Conservation (phyloP, 2,888 invertebrate genomes). For the Mythimna lalbum region DNA sequence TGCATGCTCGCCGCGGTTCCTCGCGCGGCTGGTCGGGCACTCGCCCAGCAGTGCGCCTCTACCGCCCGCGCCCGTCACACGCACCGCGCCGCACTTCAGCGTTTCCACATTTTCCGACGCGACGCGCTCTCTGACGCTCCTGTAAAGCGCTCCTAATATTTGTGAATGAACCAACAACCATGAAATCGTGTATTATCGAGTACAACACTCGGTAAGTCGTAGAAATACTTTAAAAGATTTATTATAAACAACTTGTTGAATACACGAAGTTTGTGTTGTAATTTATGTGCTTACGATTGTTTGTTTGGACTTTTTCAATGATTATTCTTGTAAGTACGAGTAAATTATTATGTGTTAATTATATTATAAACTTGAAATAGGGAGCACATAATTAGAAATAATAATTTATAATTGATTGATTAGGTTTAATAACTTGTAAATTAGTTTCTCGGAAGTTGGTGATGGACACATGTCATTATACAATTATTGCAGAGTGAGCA, state of each 20-base stretch:
- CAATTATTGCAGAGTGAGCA: slow-evolving; percentile 3
- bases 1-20: slow-evolving; percentile 17
- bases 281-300: slow-evolving; percentile 8
- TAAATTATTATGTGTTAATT: slow-evolving; percentile 13
- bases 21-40: slow-evolving; percentile 21
- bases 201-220: slow-evolving; percentile 55
- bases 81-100: slow-evolving; percentile 44
- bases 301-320: slow-evolving; percentile 15
- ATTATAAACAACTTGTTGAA: slow-evolving; percentile 44
- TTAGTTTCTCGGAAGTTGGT: slow-evolving; percentile 6
- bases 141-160: slow-evolving; percentile 35
- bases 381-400: neutral
- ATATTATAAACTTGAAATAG: neutral
- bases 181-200: slow-evolving; percentile 53
- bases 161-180: slow-evolving; percentile 57
- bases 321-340: slow-evolving; percentile 20
- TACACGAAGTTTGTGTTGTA: slow-evolving; percentile 19
- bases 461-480: neutral
- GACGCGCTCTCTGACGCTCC: slow-evolving; percentile 44
- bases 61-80: slow-evolving; percentile 58
- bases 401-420: neutral
- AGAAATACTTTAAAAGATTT: slow-evolving; percentile 30
- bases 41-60: slow-evolving; percentile 60
- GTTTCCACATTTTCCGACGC: slow-evolving; percentile 49
- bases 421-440: slow-evolving; percentile 1